A percentile compares a stretch with the other conserved stretches of the same genome.
Conservation (phyloP, 2,797 vertebrate species). For the Enteromius mattozi region DNA sequence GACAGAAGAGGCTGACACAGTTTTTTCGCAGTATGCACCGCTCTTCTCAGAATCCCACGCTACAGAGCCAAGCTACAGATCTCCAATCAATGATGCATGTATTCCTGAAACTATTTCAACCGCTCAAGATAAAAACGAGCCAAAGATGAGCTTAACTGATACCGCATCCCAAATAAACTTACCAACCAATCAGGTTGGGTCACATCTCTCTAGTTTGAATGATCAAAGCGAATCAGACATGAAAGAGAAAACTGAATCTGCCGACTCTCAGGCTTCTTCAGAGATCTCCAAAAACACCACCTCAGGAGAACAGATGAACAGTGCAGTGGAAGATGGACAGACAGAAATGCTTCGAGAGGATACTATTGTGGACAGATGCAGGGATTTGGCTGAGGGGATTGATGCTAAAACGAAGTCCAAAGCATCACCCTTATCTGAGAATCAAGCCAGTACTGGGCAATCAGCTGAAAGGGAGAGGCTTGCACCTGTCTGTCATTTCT, state of each 20-base stretch:
- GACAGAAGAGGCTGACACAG: neutral
- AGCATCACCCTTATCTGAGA: neutral
- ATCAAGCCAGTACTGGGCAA: neutral
- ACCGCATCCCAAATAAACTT: neutral
- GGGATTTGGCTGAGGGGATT: neutral
- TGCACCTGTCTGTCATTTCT: conserved; percentile 6
- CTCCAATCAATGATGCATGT: neutral
- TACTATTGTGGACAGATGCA: neutral
- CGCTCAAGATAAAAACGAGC: neutral
- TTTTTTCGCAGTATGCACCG: neutral
- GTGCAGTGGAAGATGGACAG: neutral
- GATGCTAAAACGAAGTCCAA: conserved; percentile 15
- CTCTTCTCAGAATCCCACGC: neutral
- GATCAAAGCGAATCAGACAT: conserved; percentile 1
- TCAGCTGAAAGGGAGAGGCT: neutral
- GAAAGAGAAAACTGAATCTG: neutral
- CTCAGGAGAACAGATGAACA: neutral
- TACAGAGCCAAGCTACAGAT: neutral
- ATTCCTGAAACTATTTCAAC: conserved; percentile 6
- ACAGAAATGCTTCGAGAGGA: neutral
- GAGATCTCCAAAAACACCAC: neutral
- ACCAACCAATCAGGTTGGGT: neutral
- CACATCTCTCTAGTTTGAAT: neutral
- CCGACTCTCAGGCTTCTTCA: neutral
- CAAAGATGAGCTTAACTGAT: neutral